A percentile compares a stretch with the other conserved stretches of the same genome.
phyloP scores from a whole-genome alignment of 2,113 vertebrate genomes.

The Burhinus oedicnemus region DNA sequence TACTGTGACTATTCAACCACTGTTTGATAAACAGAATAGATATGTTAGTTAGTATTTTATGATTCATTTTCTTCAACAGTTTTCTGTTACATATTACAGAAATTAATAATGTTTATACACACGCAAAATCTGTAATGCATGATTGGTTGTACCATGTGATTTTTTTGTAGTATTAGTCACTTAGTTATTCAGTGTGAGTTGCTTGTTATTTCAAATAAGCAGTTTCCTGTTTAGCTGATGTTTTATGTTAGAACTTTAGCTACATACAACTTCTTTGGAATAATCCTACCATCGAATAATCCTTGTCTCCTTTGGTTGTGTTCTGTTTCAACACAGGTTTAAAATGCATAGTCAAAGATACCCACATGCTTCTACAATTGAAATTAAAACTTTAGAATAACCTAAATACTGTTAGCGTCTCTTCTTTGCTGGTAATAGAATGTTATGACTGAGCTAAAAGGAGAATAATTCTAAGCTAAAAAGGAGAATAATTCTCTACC shows the following conservation, averaged over 20 bases:
- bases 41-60: neutral
- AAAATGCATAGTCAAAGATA: neutral
- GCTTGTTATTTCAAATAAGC: neutral
- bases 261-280: neutral
- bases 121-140: neutral
- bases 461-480: neutral
- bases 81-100: neutral
- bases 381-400: neutral
- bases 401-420: neutral
- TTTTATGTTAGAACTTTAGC: neutral
- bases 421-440: neutral
- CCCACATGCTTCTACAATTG: neutral
- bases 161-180: neutral
- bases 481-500: neutral
- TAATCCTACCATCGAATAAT: neutral
- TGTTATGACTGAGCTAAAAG: neutral
- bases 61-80: neutral
- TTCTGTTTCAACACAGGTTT: neutral
- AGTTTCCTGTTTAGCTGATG: neutral
- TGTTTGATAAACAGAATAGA: neutral
- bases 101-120: neutral
- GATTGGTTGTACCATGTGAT: neutral
- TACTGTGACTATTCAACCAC: neutral
- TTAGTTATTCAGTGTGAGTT: neutral
- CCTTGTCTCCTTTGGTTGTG: neutral